A percentile compares a stretch with the other conserved stretches of the same genome.
These are phyloP conservation scores for Argyra leucocephala DNA, from an alignment of 2,888 invertebrate genomes.

Conservation along the genomic window DNA sequence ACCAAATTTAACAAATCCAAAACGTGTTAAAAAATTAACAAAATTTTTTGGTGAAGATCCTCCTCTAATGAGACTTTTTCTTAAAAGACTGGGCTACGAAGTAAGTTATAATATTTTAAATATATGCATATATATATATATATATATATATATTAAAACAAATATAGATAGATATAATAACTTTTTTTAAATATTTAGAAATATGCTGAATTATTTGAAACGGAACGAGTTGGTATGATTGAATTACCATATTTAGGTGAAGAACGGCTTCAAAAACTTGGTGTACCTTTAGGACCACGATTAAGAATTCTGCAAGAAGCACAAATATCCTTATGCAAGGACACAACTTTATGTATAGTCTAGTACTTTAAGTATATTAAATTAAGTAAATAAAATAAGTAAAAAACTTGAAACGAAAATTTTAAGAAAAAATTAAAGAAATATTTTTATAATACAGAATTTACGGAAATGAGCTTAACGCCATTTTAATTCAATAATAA, in stretches of 20 bases:
- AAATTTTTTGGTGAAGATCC: slow-evolving; percentile 93
- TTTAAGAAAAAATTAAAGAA: too few relatives aligned
- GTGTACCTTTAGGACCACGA: slow-evolving; percentile 82
- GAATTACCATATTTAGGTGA: slow-evolving; percentile 85
- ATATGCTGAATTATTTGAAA: slow-evolving; percentile 73
- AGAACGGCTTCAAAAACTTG: slow-evolving; percentile 75
- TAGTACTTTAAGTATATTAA: slow-evolving; percentile 28
- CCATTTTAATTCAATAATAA: slow-evolving; percentile 16
- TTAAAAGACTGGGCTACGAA: slow-evolving; percentile 86
- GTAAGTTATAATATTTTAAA: slow-evolving; percentile 42
- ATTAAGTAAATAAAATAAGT: background rate
- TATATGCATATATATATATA: background rate
- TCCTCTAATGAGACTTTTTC: slow-evolving; percentile 76
- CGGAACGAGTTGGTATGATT: slow-evolving; percentile 79
- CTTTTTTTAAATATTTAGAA: slow-evolving; percentile 52
- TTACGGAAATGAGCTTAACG: slow-evolving; percentile 19
- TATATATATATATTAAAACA: background rate
- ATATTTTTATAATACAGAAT: too few relatives aligned
- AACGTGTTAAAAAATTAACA: slow-evolving; percentile 75
- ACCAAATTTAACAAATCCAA: slow-evolving; percentile 72
- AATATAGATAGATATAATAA: background rate
- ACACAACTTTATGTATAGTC: slow-evolving; percentile 55
- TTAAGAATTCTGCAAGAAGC: slow-evolving; percentile 82
- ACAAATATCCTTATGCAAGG: slow-evolving; percentile 52
- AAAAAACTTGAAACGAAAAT: too few relatives aligned